A percentile compares a stretch with the other conserved stretches of the same genome.
Conservation (phyloP, 2,113 vertebrate species). For the Tautogolabrus adspersus region DNA sequence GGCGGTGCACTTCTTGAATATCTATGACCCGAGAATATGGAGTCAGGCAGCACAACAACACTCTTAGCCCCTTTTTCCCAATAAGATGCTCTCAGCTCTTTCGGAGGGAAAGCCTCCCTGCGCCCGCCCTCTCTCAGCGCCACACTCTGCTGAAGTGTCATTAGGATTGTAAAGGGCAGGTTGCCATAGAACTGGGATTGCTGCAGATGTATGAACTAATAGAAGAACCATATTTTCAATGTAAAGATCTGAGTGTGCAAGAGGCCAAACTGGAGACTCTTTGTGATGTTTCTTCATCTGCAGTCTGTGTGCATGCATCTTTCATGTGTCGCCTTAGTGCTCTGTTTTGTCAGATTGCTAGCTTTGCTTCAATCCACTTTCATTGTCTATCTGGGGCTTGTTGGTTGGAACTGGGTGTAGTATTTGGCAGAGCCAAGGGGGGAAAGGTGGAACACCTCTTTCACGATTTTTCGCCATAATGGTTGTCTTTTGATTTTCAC, state of each 20-base stretch:
- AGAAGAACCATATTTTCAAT: conserved; percentile 64
- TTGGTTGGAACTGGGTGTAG: conserved; percentile 63
- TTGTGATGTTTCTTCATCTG: conserved; percentile 39
- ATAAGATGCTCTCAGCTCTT: conserved; percentile 78
- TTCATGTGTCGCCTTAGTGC: conserved; percentile 60
- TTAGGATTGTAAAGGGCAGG: conserved; percentile 73
- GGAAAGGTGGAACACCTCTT: conserved; percentile 71
- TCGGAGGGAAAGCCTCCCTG: conserved; percentile 67
- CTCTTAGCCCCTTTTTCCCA: conserved; percentile 70
- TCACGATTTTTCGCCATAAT: conserved; percentile 74
- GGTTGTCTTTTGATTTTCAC: conserved; percentile 77
- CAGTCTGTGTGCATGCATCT: conserved; percentile 63
- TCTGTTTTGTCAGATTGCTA: conserved; percentile 76
- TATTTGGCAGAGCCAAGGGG: conserved; percentile 61
- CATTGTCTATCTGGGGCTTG: conserved; percentile 72
- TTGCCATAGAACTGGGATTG: conserved; percentile 62
- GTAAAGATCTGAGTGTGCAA: conserved; percentile 61
- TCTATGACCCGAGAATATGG: conserved; percentile 74
- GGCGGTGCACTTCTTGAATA: conserved; percentile 66
- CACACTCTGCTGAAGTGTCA: conserved; percentile 80
- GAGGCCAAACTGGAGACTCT: conserved; percentile 11
- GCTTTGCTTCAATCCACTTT: conserved; percentile 71
- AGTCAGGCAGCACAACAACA: conserved; percentile 76
- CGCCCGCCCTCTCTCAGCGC: conserved; percentile 74
- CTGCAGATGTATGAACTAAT: conserved; percentile 63